Evolutionary conservation across 2,797 vertebrate species (phyloP).

Genomic region (Helostoma temminkii): DNA sequence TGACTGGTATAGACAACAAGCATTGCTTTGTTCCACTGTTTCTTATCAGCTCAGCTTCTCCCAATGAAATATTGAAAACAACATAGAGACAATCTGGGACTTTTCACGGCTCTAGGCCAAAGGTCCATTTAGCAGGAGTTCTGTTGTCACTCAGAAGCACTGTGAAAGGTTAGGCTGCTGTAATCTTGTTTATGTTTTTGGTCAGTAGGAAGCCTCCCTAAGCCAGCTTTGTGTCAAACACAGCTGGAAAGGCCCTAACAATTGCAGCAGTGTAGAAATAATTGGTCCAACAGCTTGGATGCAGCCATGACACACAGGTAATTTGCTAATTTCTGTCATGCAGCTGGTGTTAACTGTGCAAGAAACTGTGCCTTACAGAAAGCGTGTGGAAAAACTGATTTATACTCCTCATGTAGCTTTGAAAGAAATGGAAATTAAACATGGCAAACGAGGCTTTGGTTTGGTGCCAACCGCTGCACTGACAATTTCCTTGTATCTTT

Average conservation of each 20-base stretch:
- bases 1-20: conserved; percentile 56
- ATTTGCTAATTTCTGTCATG: conserved; percentile 80
- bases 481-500: neutral
- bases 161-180: conserved; percentile 65
- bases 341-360: conserved; percentile 58
- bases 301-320: conserved; percentile 78
- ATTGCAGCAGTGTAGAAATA: conserved; percentile 80
- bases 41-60: conserved; percentile 29
- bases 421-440: conserved; percentile 25
- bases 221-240: conserved; percentile 77
- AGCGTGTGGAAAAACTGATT: conserved; percentile 57
- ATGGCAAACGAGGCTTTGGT: conserved; percentile 4
- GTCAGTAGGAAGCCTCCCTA: conserved; percentile 71
- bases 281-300: conserved; percentile 78
- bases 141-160: conserved; percentile 56
- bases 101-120: conserved; percentile 39
- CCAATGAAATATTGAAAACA: conserved; percentile 11
- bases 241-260: conserved; percentile 81
- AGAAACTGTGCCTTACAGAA: conserved; percentile 38
- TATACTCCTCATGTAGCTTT: conserved; percentile 31
- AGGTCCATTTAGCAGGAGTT: conserved; percentile 55
- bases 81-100: conserved; percentile 7
- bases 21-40: conserved; percentile 48
- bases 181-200: conserved; percentile 81
- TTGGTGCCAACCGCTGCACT: conserved; percentile 3